These are phyloP conservation scores for Oreochromis niloticus DNA, from an alignment of 2,113 vertebrate species.

Conservation along the genomic window DNA sequence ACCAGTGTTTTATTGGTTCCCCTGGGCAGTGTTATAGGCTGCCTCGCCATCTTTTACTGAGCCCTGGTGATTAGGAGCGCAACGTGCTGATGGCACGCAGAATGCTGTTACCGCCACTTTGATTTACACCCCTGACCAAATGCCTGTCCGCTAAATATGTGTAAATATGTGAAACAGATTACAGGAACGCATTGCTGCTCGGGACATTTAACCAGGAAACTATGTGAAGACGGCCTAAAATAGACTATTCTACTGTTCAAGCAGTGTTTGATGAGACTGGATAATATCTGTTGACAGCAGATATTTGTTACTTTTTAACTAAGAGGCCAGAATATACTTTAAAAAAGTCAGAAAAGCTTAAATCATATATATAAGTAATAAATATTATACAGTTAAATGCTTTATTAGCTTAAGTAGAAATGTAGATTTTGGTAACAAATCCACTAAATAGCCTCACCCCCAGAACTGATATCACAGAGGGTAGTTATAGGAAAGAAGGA, in stretches of 20 bases:
- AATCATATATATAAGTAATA: background rate
- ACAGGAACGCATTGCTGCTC: background rate
- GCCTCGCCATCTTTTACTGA: slow-evolving; percentile 49
- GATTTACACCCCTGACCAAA: slow-evolving; percentile 29
- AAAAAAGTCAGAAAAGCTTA: background rate
- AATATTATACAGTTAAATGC: background rate
- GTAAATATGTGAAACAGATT: background rate
- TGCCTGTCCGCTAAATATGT: background rate
- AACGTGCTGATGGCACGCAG: slow-evolving; percentile 20
- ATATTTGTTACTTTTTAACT: background rate
- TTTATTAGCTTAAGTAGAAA: background rate
- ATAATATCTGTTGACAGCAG: background rate
- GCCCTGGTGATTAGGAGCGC: slow-evolving; percentile 46
- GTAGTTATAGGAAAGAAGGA: background rate
- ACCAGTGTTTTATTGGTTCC: slow-evolving; percentile 55
- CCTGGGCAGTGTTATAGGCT: slow-evolving; percentile 38
- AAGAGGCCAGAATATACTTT: background rate
- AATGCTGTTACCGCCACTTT: background rate
- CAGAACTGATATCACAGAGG: background rate
- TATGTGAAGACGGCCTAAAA: background rate
- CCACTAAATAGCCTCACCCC: background rate
- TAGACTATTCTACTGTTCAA: background rate
- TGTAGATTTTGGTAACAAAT: background rate
- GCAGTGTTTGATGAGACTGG: background rate
- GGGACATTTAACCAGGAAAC: background rate